phyloP scores from a whole-genome alignment of 2,113 vertebrate species.

The Dolichotis patagonum region DNA sequence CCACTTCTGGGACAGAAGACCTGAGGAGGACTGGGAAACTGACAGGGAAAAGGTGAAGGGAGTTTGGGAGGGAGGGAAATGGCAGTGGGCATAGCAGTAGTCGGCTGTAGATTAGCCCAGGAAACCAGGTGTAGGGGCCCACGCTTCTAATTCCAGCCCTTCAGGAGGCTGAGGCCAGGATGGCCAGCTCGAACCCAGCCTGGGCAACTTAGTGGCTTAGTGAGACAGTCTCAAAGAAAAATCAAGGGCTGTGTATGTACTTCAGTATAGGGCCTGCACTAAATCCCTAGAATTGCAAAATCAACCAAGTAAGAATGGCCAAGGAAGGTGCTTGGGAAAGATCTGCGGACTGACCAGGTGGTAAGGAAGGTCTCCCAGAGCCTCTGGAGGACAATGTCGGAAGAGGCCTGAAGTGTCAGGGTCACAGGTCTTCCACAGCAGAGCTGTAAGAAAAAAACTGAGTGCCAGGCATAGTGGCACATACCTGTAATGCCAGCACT shows the following conservation, averaged over 20 bases:
- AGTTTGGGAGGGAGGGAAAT: neutral
- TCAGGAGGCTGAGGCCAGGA: neutral
- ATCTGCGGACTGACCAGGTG: constrained; percentile 86
- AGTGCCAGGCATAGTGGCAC: neutral
- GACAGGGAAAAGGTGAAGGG: neutral
- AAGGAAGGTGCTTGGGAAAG: neutral
- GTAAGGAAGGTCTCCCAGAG: constrained; percentile 87
- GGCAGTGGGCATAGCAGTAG: neutral
- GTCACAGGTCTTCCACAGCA: constrained; percentile 89
- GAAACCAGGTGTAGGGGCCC: neutral
- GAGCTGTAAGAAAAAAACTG: constrained; percentile 73
- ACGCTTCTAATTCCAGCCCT: neutral
- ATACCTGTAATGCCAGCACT: neutral
- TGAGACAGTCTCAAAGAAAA: neutral
- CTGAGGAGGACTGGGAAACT: neutral
- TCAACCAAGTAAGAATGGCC: neutral
- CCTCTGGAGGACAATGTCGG: constrained; percentile 85
- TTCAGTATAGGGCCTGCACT: neutral
- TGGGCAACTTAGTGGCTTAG: neutral
- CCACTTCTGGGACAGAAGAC: neutral
- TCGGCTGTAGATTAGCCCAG: neutral
- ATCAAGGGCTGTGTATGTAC: neutral
- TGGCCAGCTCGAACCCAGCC: neutral
- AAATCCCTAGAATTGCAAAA: neutral
- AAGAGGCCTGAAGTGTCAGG: constrained; percentile 86